Conservation (phyloP, 2,797 vertebrate species). For the Anisognathus igniventris region DNA sequence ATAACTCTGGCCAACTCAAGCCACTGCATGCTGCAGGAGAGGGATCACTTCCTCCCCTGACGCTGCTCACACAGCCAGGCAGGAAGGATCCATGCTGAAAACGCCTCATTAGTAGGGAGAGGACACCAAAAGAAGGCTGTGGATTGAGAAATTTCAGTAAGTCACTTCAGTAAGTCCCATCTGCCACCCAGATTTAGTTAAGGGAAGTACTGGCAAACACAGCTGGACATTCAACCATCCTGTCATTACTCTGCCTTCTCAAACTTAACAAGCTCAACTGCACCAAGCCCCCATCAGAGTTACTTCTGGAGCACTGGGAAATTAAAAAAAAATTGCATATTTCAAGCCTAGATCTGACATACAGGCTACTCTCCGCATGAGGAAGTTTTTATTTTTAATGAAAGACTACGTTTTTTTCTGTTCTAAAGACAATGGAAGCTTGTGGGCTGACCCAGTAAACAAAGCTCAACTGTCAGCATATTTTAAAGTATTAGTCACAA, state of each 20-base stretch:
- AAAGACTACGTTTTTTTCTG: background rate
- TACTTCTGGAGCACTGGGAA: conserved; percentile 16
- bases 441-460: conserved; percentile 29
- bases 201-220: conserved; percentile 26
- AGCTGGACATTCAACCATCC: conserved; percentile 18
- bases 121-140: background rate
- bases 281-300: conserved; percentile 22
- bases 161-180: conserved; percentile 42
- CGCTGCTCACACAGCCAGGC: background rate
- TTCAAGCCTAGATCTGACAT: conserved; percentile 26
- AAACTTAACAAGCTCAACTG: background rate
- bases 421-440: conserved; percentile 42
- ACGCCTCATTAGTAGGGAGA: background rate
- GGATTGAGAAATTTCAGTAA: conserved; percentile 30
- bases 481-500: conserved; percentile 34
- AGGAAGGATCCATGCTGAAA: conserved; percentile 37
- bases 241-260: conserved; percentile 48
- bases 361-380: conserved; percentile 10
- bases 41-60: background rate
- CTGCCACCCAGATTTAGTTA: conserved; percentile 45
- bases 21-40: background rate
- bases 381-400: conserved; percentile 45
- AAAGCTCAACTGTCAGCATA: conserved; percentile 30
- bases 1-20: background rate
- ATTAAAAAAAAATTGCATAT: conserved; percentile 21